A percentile compares a stretch with the other conserved stretches of the same genome.
phyloP scores from a whole-genome alignment of 2,113 vertebrate genomes.

The Maccullochella peelii region DNA sequence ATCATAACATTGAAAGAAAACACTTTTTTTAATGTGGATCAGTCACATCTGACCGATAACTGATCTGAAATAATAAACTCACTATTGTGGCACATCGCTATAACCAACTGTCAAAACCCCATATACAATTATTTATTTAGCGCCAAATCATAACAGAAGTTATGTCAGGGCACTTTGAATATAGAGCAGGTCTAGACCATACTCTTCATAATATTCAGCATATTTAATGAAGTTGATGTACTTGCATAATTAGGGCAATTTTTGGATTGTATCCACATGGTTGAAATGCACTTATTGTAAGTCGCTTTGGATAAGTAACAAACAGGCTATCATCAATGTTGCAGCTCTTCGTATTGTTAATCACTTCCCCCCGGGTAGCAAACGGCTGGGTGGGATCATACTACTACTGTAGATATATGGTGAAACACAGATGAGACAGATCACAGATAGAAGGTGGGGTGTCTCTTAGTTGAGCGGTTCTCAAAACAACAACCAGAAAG shows the following conservation, averaged over 20 bases:
- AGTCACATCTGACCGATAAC: background rate
- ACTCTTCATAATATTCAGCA: too few species aligned
- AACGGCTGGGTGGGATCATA: constrained; percentile 13
- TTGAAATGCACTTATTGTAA: too few species aligned
- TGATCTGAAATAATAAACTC: background rate
- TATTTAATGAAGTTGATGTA: too few species aligned
- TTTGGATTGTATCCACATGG: too few species aligned
- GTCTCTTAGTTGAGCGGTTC: constrained; percentile 15
- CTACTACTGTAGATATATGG: constrained; percentile 25
- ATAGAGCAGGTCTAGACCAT: too few species aligned
- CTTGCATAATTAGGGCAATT: too few species aligned
- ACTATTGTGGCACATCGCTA: background rate
- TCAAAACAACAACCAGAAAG: constrained; percentile 37
- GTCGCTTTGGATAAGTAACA: background rate
- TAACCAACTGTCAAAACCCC: background rate
- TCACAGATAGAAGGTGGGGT: constrained; percentile 12
- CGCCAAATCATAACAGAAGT: too few species aligned
- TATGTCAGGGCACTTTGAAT: too few species aligned
- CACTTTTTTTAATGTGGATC: background rate
- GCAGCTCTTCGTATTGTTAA: constrained; percentile 3
- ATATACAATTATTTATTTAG: too few species aligned
- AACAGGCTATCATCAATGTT: background rate
- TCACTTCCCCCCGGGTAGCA: constrained; percentile 36
- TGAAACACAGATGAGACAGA: constrained; percentile 21
- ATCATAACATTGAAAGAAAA: background rate